Evolutionary conservation across 2,888 invertebrate species (phyloP), one percentile per base, ranked within the genome.

Genomic region (Leucophenga maculata): DNA sequence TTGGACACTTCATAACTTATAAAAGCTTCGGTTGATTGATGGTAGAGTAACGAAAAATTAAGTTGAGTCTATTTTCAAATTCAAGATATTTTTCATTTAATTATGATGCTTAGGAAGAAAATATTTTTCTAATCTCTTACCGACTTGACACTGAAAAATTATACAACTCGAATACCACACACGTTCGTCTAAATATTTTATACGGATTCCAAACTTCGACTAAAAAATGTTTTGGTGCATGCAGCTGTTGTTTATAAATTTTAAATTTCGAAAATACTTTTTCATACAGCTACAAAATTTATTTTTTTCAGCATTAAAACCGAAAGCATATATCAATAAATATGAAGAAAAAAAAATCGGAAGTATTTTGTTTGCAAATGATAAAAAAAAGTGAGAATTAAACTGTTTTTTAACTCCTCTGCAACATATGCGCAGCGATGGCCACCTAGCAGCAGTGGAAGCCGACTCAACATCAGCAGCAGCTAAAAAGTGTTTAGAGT

Each of bases 181-280:
- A 84, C 55, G 48, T 60, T 67, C 55, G 70, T 71, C 48, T 32
- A 65, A 69, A 39, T 44, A 70, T 62, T 64, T 84, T 81, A 72
- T 84, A 81, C 67, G 80, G 80, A 79, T 81, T 81, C 80, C 82
- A 84, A 82, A 78, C 74, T 57, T 68, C 52, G 71, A 18, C 54
- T 32, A 84, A 80, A 80, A 72, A 72, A 73, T 77, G 79, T 75
- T 75, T 14, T 75, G 74, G 64, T 31, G 48, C 50, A 44, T 16
- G 55, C 80, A 84, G 76, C 82, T 84, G 80, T 82, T 76, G 83
- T 75, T 72, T 71, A 6, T 72, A 65, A 70, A 68, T 65, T 73
- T 70, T 75, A 72, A 59, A 31, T 48, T 46, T 62, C 39, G 4
- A 16, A 22, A 57, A 57, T 74, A 74, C 39, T 54, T 20, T n/a